phyloP scores from a whole-genome alignment of 1,140 invertebrate genomes.

The Aphis gossypii region DNA sequence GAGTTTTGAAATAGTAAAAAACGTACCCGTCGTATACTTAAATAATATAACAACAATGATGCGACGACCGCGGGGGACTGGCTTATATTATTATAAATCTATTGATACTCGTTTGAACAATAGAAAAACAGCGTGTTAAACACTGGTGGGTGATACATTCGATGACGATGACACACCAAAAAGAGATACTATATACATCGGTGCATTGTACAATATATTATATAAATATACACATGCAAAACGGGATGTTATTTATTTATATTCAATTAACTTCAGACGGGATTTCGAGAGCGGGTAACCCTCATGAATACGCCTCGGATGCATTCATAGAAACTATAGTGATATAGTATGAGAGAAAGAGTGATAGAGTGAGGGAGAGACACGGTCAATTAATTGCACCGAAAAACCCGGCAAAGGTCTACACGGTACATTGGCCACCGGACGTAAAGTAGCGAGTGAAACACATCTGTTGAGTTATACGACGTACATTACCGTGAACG shows the following conservation, averaged over 20 bases:
- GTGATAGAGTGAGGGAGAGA: background rate
- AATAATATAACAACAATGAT: background rate
- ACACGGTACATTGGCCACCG: constrained; percentile 52
- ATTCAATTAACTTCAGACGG: constrained; percentile 37
- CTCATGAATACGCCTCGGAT: background rate
- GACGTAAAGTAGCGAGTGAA: background rate
- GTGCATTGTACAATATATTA: background rate
- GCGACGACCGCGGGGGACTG: background rate
- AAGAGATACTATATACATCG: background rate
- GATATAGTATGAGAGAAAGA: background rate
- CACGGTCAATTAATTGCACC: constrained; percentile 48
- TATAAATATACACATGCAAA: background rate
- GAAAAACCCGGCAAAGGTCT: constrained; percentile 43
- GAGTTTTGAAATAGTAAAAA: background rate
- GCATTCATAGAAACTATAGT: background rate
- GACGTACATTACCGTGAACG: background rate
- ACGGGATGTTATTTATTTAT: constrained; percentile 12
- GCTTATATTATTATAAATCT: constrained; percentile 25
- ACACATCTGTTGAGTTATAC: constrained; percentile 48
- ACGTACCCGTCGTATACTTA: background rate
- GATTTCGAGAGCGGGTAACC: background rate
- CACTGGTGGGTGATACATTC: background rate
- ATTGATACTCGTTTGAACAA: background rate
- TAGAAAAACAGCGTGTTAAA: constrained; percentile 14
- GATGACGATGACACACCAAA: constrained; percentile 41